These are phyloP conservation scores for Gila orcuttii DNA, from an alignment of 2,113 vertebrate genomes.

Conservation along the genomic window DNA sequence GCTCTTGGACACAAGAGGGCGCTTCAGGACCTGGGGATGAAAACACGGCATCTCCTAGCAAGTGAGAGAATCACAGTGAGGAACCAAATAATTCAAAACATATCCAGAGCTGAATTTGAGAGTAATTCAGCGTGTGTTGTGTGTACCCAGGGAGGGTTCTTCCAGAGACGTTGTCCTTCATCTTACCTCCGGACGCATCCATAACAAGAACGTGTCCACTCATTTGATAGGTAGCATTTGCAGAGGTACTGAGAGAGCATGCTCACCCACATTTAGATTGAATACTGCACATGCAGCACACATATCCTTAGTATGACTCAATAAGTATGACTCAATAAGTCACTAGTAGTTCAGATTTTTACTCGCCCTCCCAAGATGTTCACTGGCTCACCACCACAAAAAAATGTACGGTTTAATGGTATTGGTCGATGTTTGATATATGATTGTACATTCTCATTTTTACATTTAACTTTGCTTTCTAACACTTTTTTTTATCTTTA, in stretches of 20 bases:
- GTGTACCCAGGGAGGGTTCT: conserved; percentile 77
- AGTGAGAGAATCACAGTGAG: conserved; percentile 47
- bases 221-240: conserved; percentile 93
- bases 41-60: conserved; percentile 67
- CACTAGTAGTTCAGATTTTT: not conserved
- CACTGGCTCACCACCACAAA: not conserved
- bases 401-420: not conserved
- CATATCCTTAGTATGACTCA: not conserved
- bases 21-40: conserved; percentile 56
- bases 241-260: conserved; percentile 70
- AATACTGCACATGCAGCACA: not conserved
- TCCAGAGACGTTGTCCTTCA: conserved; percentile 87
- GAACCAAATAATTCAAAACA: not conserved
- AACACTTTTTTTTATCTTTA: not conserved
- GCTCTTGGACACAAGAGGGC: conserved; percentile 86
- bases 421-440: not conserved
- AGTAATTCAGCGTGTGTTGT: not conserved
- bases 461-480: not conserved
- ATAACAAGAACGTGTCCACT: conserved; percentile 98
- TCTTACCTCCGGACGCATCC: conserved; percentile 92
- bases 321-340: not conserved
- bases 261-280: not conserved
- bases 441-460: not conserved
- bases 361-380: not conserved
- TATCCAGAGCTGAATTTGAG: not conserved